Evolutionary conservation across 2,797 vertebrate species (phyloP), one percentile per base, ranked within the genome.

Genomic region (Sciurus vulgaris): DNA sequence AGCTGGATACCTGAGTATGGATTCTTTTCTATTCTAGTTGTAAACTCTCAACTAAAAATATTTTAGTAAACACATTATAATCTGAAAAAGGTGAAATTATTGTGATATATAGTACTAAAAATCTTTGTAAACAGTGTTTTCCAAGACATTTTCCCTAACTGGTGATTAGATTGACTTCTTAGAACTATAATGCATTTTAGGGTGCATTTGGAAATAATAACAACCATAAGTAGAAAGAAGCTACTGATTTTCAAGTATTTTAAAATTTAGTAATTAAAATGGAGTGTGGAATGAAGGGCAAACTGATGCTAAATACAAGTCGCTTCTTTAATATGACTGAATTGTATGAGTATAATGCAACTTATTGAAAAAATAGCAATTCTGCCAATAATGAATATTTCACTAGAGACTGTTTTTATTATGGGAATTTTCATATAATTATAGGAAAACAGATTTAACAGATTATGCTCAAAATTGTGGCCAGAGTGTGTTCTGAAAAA

Each of bases 171-270:
- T 41, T 65, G 22, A 74, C 76, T 74, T 90, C 33, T 89, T 92
- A 76, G 74, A 56, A 76, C 14, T 47, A 22, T 49, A 65, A 70
- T 59, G 67, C 47, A 33, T 82, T 88, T 94, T 35, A 88, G 81
- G 92, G 65, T 89, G n/a, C 10, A 82, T 78, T 95, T 95, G 44
- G 38, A 91, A 87, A 72, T 59, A 93, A 49, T 69, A 63, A 82
- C 54, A 91, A 69, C 15, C 22, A 15, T 14, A 74, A 83, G 9
- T 76, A 79, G 54, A 85, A 88, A 35, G 47, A 67, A 54, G 24
- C 9, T 81, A 13, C 77, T 7, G 63, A 22, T 90, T 82, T 89
- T 82, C 44, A 86, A 63, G 49, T 93, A 6, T 59, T 86, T 82
- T 82, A 83, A 91, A 61, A 30, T 18, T 91, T 93, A 87, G 59